Conservation (phyloP, 2,797 vertebrate species). For the Myripristis murdjan region DNA sequence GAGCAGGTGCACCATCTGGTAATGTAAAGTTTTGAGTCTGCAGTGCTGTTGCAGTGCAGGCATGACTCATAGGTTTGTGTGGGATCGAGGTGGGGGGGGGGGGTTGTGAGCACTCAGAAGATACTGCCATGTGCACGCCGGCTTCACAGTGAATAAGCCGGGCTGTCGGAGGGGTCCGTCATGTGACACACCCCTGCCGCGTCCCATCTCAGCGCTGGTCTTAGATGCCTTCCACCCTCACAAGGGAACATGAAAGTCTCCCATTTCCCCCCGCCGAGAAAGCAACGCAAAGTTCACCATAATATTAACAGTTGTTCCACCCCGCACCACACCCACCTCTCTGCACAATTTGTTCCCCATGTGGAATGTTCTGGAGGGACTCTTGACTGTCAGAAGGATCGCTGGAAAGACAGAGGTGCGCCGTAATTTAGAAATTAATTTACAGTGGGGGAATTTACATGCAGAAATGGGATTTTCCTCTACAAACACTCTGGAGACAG, state of each 20-base stretch:
- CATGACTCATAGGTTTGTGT: slow-evolving; percentile 66
- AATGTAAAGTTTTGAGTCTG: slow-evolving; percentile 44
- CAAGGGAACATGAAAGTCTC: slow-evolving; percentile 58
- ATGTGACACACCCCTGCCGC: slow-evolving; percentile 55
- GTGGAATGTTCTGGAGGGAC: slow-evolving; percentile 44
- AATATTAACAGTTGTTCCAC: slow-evolving; percentile 56
- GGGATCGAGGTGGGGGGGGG: slow-evolving; percentile 52
- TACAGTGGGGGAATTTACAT: not conserved
- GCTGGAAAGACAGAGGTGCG: not conserved
- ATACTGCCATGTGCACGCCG: slow-evolving; percentile 62
- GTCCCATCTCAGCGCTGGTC: slow-evolving; percentile 40
- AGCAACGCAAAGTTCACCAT: slow-evolving; percentile 63
- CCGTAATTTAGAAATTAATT: not conserved
- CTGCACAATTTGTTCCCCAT: slow-evolving; percentile 36
- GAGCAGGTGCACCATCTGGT: slow-evolving; percentile 78
- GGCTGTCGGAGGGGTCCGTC: slow-evolving; percentile 19
- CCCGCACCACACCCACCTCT: slow-evolving; percentile 51
- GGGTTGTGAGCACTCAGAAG: slow-evolving; percentile 47
- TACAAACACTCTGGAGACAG: not conserved
- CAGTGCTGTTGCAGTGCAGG: slow-evolving; percentile 33
- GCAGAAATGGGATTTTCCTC: no score
- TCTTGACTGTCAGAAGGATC: slow-evolving; percentile 12
- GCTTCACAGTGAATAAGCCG: slow-evolving; percentile 32
- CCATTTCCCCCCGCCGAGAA: slow-evolving; percentile 50
- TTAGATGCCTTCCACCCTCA: slow-evolving; percentile 44